Base-by-base conservation (phyloP, 2,797 vertebrate genomes). In the Diglossa cyanea region DNA sequence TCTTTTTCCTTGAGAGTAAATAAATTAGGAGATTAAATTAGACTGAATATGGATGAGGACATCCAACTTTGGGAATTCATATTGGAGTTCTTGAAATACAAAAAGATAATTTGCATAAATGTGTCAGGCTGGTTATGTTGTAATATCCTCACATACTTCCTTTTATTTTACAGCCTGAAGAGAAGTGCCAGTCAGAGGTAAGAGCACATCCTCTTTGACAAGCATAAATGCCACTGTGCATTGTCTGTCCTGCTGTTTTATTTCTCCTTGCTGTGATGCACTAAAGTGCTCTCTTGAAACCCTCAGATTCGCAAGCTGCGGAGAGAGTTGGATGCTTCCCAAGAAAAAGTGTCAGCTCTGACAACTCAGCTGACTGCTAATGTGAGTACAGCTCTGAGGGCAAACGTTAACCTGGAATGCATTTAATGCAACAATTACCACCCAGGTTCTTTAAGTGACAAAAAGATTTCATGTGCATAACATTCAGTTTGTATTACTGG, bases 111-210 rank as follows among this genome's bases (percentile, higher is more conserved):
- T 37, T 21, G 24, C n/a, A 35, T 67, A 2, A 17, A 33, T 77
- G 65, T 79, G 17, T 62, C 24, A 3, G 18, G 37, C 68, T 83
- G 61, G 7, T 82, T 74, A 4, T 50, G 9, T 12, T 83, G 37
- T n/a, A 67, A 80, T 39, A 23, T 73, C 40, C 45, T 96, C 35
- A 82, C 4, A 1, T 87, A 1, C 28, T 93, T 88, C 63, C 78
- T 91, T 87, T 96, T 95, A 57, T 76, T 86, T 97, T 94, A 11
- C 74, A 99, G 99, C 99, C 99, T 14, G 99, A 99, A 97, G 99
- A 99, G 97, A 99, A 99, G 91, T 99, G 99, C 81, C 99, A 99
- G 93, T 99, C 99, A 44, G 99, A 99, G 99, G 99, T 99, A 97
- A 98, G 98, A 63, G 71, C 58, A n/a, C 37, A 8, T 58, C 16